These are phyloP conservation scores for Drosophila persimilis DNA, from an alignment of 1,140 invertebrate species.

Conservation along the genomic window DNA sequence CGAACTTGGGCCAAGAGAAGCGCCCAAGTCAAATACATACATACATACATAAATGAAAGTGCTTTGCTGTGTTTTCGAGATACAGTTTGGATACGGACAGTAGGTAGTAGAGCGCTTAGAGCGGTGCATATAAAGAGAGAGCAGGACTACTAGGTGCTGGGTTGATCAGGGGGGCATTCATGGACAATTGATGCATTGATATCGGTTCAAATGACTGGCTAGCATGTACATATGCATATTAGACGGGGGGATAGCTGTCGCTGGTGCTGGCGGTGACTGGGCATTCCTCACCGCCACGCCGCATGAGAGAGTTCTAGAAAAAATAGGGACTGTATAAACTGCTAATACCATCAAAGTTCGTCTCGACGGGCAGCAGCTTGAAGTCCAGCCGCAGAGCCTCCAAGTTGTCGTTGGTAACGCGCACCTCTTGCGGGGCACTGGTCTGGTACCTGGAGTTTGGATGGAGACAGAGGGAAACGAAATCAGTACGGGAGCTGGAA, in stretches of 20 bases:
- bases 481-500: background rate
- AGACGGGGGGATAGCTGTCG: background rate
- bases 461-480: constrained; percentile 3
- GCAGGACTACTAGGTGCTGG: too few relatives aligned
- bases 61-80: too few relatives aligned
- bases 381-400: constrained; percentile 79
- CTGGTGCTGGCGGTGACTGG: background rate
- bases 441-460: constrained; percentile 62
- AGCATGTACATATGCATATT: too few relatives aligned
- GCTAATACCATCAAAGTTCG: constrained; percentile 82
- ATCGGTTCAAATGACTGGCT: too few relatives aligned
- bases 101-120: background rate
- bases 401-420: constrained; percentile 72
- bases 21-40: too few relatives aligned
- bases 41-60: too few relatives aligned
- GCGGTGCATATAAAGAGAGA: background rate
- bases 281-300: too few relatives aligned
- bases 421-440: constrained; percentile 63
- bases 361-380: constrained; percentile 70
- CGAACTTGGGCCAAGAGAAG: too few relatives aligned
- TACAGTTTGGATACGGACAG: too few relatives aligned
- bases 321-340: constrained; percentile 82
- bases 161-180: too few relatives aligned
- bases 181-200: too few relatives aligned
- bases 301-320: constrained; percentile 50